These are phyloP conservation scores for Drosophila tropicalis DNA, from an alignment of 1,140 invertebrate genomes.

Conservation along the genomic window DNA sequence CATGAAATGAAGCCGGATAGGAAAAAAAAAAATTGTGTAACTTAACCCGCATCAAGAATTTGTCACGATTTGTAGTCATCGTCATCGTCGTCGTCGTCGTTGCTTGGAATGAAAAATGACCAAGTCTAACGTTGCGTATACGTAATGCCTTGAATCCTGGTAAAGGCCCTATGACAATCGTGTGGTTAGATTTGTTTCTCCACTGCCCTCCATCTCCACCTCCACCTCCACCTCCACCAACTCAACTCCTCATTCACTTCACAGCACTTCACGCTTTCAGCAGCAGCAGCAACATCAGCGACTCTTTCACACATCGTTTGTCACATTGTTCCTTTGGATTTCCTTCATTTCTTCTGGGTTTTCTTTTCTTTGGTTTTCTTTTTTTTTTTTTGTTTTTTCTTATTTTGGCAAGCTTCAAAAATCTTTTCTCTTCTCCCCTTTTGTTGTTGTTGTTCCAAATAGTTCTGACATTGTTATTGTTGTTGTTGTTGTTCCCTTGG, in stretches of 20 bases:
- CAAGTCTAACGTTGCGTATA: constrained; percentile 70
- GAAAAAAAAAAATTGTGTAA: constrained; percentile 65
- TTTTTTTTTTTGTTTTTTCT: constrained; percentile 19
- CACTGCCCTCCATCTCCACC: neutral
- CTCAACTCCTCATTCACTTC: constrained; percentile 12
- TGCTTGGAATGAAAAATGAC: constrained; percentile 75
- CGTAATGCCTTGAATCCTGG: constrained; percentile 48
- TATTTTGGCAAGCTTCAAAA: constrained; percentile 47
- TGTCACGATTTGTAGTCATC: constrained; percentile 81
- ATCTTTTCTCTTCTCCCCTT: constrained; percentile 47
- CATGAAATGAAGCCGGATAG: neutral
- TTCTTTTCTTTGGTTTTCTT: constrained; percentile 19
- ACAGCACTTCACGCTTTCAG: constrained; percentile 57
- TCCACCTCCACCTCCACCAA: neutral
- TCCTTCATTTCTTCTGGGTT: constrained; percentile 28
- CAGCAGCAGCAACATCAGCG: constrained; percentile 41
- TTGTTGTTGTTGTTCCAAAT: constrained; percentile 25
- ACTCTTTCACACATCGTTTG: constrained; percentile 80
- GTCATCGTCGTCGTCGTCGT: constrained; percentile 40
- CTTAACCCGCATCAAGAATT: constrained; percentile 80
- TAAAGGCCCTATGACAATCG: constrained; percentile 65
- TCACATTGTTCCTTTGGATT: constrained; percentile 72
- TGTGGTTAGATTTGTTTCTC: constrained; percentile 65
- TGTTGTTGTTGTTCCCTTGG: constrained; percentile 44
- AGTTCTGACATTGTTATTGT: constrained; percentile 18